phyloP scores from a whole-genome alignment of 53 echinoderm and acorn worm genomes.

The Actinopyga echinites region DNA sequence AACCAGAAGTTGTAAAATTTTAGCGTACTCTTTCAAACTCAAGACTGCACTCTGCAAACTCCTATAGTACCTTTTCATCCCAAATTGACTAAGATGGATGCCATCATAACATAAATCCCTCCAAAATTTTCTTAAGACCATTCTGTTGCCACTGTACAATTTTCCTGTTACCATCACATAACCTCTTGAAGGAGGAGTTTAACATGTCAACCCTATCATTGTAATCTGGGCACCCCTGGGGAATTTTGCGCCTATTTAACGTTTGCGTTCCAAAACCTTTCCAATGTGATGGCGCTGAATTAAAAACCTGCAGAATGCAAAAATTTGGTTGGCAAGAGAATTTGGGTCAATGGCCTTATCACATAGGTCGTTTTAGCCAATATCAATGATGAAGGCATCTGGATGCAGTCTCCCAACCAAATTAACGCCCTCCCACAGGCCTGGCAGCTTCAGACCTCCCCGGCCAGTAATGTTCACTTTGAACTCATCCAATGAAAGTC shows the following conservation, averaged over 20 bases:
- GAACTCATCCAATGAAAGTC: not conserved
- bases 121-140: not conserved
- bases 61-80: not conserved
- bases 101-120: not conserved
- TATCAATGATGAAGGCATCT: slow-evolving; percentile 12
- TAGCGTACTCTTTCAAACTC: not conserved
- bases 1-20: not conserved
- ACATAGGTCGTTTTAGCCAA: not conserved
- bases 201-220: not conserved
- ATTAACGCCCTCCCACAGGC: not conserved
- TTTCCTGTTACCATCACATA: not conserved
- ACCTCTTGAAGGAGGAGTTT: not conserved
- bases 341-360: not conserved
- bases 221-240: not conserved
- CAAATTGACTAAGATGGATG: slow-evolving; percentile 8
- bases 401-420: slow-evolving; percentile 8
- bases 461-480: not conserved
- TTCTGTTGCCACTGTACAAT: not conserved
- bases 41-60: not conserved
- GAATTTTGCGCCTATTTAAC: slow-evolving; percentile 11
- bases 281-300: not conserved
- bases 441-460: slow-evolving; percentile 17
- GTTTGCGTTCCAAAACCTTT: not conserved
- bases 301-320: not conserved
- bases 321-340: not conserved